Conservation (phyloP, 2,797 vertebrate genomes). For the Neostethus bicornis region DNA sequence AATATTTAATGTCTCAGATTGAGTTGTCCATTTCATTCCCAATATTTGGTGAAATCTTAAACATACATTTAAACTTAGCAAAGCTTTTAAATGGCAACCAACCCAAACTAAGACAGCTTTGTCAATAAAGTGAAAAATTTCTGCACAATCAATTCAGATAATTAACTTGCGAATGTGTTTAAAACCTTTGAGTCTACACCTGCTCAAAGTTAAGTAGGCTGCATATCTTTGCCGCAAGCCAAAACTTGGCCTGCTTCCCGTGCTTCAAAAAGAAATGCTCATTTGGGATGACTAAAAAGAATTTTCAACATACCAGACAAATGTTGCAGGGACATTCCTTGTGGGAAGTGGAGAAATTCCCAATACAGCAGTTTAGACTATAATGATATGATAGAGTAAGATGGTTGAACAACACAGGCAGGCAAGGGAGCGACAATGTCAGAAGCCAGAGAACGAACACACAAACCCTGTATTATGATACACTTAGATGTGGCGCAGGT, state of each 20-base stretch:
- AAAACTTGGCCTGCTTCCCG: constrained; percentile 9
- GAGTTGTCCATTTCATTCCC: constrained; percentile 39
- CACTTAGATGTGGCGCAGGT: constrained; percentile 26
- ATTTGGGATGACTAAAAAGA: constrained; percentile 37
- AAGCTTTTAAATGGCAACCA: constrained; percentile 44
- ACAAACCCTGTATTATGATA: constrained; percentile 27
- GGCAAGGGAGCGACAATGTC: constrained; percentile 25
- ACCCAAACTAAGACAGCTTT: constrained; percentile 22
- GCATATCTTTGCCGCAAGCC: constrained; percentile 1
- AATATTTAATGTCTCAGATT: constrained; percentile 16
- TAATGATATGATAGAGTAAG: constrained; percentile 58
- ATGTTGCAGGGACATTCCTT: constrained; percentile 51
- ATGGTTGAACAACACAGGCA: constrained; percentile 37
- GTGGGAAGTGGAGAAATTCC: constrained; percentile 56
- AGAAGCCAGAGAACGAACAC: constrained; percentile 32
- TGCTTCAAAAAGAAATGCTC: constrained; percentile 16
- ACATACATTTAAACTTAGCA: constrained; percentile 41
- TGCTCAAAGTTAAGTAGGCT: constrained; percentile 14
- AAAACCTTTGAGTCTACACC: constrained; percentile 17
- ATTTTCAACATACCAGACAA: constrained; percentile 61
- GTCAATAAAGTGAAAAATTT: constrained; percentile 29
- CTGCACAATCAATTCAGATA: constrained; percentile 27
- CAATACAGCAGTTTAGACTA: constrained; percentile 48
- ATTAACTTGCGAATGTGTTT: constrained; percentile 24
- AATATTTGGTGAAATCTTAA: constrained; percentile 38